phyloP scores from a whole-genome alignment of 2,113 vertebrate genomes.

The Cynoglossus semilaevis region DNA sequence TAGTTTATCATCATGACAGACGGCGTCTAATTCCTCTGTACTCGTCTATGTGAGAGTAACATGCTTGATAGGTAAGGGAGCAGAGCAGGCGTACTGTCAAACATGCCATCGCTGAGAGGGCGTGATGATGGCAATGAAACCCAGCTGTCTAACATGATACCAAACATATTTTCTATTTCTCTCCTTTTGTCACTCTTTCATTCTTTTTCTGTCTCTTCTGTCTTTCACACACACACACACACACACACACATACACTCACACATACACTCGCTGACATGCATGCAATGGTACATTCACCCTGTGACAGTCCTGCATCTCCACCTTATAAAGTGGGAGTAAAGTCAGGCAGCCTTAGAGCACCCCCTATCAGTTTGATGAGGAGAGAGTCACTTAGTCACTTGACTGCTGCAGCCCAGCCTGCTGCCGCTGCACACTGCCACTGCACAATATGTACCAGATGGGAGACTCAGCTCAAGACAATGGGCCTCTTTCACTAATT shows the following conservation, averaged over 20 bases:
- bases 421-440: conserved; percentile 33
- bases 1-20: conserved; percentile 49
- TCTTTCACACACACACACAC: neutral
- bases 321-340: conserved; percentile 52
- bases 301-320: conserved; percentile 53
- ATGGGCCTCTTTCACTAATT: conserved; percentile 64
- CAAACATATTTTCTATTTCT: conserved; percentile 45
- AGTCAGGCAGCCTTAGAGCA: conserved; percentile 77
- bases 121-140: conserved; percentile 57
- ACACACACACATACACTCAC: neutral
- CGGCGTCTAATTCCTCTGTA: conserved; percentile 57
- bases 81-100: conserved; percentile 55
- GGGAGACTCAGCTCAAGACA: conserved; percentile 61
- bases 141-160: conserved; percentile 48
- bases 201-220: neutral
- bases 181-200: too few relatives aligned
- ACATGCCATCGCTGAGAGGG: conserved; percentile 51
- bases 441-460: conserved; percentile 69
- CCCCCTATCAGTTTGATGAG: conserved; percentile 76
- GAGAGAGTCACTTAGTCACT: conserved; percentile 59
- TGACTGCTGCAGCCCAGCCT: conserved; percentile 30
- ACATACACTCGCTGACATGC: conserved; percentile 21
- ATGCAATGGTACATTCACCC: conserved; percentile 22
- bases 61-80: conserved; percentile 57
- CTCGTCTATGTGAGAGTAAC: conserved; percentile 54